Percentiles rank a stretch among this genome's conserved stretches.
Conservation (phyloP, 53 echinoderm and acorn worm species). For the Astropecten irregularis region DNA sequence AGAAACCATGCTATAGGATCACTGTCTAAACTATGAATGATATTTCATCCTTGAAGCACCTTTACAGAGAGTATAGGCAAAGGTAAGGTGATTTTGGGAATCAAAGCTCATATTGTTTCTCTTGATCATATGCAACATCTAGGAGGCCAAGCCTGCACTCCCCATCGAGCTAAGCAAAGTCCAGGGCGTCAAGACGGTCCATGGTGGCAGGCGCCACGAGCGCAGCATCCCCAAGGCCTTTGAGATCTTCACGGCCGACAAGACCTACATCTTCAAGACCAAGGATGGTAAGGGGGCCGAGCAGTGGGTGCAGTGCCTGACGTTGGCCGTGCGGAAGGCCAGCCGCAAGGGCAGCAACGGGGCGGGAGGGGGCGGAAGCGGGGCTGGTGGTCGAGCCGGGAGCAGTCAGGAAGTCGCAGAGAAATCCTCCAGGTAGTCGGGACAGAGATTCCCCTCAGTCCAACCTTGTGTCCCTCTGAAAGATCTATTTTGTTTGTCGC, state of each 20-base stretch:
- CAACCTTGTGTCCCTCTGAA: neutral
- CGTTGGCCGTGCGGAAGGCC: slow-evolving; percentile 86
- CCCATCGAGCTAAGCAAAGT: slow-evolving; percentile 95
- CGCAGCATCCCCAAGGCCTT: slow-evolving; percentile 94
- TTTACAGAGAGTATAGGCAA: no score
- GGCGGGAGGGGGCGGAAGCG: neutral
- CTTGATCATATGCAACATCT: no score
- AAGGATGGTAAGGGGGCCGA: slow-evolving; percentile 94
- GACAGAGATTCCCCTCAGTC: no score
- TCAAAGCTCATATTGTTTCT: no score
- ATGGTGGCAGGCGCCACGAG: slow-evolving; percentile 71
- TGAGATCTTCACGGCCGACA: slow-evolving; percentile 98
- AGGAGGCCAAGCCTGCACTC: slow-evolving; percentile 66
- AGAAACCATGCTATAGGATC: no score
- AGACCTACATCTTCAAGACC: slow-evolving; percentile 96
- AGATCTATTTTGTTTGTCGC: neutral
- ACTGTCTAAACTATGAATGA: no score
- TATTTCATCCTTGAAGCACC: no score
- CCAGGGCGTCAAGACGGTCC: slow-evolving; percentile 91
- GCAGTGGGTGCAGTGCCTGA: slow-evolving; percentile 98
- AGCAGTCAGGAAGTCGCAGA: neutral
- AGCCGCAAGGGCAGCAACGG: slow-evolving; percentile 14
- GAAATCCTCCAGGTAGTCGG: slow-evolving; percentile 4
- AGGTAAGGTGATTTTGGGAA: no score
- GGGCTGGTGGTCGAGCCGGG: neutral